A percentile compares a stretch with the other conserved stretches of the same genome.
These are phyloP conservation scores for Girardinichthys multiradiatus DNA, from an alignment of 2,113 vertebrate genomes.

Conservation along the genomic window DNA sequence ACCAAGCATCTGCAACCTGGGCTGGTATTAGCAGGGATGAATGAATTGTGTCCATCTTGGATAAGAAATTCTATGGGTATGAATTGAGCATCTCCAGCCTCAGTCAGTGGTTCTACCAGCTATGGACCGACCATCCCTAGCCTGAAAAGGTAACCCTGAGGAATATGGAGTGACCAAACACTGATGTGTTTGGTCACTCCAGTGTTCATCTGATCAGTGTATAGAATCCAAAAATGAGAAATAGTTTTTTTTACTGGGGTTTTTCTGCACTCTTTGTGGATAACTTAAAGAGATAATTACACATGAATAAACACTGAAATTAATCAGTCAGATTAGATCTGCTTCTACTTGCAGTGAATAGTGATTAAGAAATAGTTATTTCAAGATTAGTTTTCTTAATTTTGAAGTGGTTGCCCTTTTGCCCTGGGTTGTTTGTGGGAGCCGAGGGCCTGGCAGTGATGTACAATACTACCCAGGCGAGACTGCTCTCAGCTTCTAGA, in stretches of 20 bases:
- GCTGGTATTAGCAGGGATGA: no score
- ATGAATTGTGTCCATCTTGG: no score
- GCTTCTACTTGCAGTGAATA: conserved; percentile 56
- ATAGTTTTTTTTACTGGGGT: not conserved
- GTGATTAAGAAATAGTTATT: conserved; percentile 60
- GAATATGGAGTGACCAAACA: not conserved
- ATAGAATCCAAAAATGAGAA: not conserved
- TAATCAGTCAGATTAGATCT: conserved; percentile 30
- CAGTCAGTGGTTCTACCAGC: no score
- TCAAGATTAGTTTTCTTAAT: conserved; percentile 52
- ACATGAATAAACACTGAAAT: no score
- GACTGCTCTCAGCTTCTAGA: conserved; percentile 40
- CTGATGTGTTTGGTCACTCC: no score
- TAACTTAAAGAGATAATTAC: not conserved
- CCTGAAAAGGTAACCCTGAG: not conserved
- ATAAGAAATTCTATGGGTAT: not conserved
- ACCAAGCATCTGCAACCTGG: no score
- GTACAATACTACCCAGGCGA: conserved; percentile 48
- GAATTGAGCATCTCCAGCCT: not conserved
- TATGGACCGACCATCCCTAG: no score
- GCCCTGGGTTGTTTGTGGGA: conserved; percentile 67
- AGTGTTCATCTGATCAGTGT: not conserved
- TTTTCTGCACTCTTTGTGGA: not conserved
- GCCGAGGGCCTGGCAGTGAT: conserved; percentile 54
- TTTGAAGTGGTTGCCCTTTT: conserved; percentile 66